Evolutionary conservation across 2,888 invertebrate genomes (phyloP).

Genomic region (Sphaerophoria rueppellii): DNA sequence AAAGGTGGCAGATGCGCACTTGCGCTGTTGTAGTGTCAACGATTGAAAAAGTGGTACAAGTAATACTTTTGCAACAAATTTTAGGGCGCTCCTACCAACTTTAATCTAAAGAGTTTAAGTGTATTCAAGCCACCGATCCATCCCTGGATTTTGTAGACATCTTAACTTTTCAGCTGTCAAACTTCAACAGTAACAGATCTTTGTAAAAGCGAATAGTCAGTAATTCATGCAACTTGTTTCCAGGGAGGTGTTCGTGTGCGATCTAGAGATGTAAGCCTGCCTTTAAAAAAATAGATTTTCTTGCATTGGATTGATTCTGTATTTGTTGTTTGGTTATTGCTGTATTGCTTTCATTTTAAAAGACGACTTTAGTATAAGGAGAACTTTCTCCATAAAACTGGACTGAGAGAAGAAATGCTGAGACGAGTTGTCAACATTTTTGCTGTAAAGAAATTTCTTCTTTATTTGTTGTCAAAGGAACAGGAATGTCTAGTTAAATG

Average conservation of each 20-base stretch:
- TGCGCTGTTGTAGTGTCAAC: too few species aligned
- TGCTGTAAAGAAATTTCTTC: background rate
- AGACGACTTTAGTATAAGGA: constrained; percentile 14
- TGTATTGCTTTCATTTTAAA: constrained; percentile 18
- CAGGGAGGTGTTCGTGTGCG: constrained; percentile 9
- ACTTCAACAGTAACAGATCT: constrained; percentile 23
- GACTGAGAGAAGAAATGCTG: constrained; percentile 58
- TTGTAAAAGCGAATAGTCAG: constrained; percentile 19
- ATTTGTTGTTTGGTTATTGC: constrained; percentile 35
- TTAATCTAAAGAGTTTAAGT: too few species aligned
- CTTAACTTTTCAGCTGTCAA: too few species aligned
- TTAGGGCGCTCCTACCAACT: too few species aligned
- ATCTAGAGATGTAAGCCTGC: constrained; percentile 25
- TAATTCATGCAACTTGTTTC: background rate
- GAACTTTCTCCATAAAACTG: constrained; percentile 66
- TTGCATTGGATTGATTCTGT: constrained; percentile 55
- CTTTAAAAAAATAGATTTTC: constrained; percentile 22
- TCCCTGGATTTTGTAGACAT: background rate
- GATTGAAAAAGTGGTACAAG: too few species aligned
- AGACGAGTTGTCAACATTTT: constrained; percentile 44
- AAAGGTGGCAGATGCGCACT: too few species aligned
- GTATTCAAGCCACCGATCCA: background rate
- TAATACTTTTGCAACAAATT: too few species aligned
- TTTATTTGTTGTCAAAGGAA: constrained; percentile 46
- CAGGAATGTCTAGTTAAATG: constrained; percentile 26